Evolutionary conservation across 2,888 invertebrate genomes (phyloP).

Genomic region (Leptinotarsa tumamoca): DNA sequence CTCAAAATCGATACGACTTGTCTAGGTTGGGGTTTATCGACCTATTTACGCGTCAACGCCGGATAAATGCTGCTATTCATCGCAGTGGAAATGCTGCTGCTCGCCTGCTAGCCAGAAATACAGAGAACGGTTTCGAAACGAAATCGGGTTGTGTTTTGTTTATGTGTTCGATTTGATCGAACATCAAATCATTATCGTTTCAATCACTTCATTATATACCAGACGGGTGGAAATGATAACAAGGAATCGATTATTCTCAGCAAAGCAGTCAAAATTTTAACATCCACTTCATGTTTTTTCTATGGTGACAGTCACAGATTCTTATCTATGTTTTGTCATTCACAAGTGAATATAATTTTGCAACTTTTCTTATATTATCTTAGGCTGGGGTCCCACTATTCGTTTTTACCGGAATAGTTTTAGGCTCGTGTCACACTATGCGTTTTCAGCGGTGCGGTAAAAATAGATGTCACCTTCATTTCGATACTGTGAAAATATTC

Average conservation of each 20-base stretch:
- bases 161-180: background rate
- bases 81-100: slow-evolving; percentile 4
- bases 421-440: too few species aligned
- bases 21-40: slow-evolving; percentile 39
- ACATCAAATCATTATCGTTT: background rate
- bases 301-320: too few species aligned
- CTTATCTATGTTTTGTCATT: too few species aligned
- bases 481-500: too few species aligned
- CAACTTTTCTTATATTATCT: too few species aligned
- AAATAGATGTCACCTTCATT: too few species aligned
- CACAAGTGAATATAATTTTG: too few species aligned
- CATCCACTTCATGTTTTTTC: too few species aligned
- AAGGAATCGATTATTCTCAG: background rate
- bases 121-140: background rate
- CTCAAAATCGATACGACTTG: slow-evolving; percentile 32
- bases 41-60: slow-evolving; percentile 34
- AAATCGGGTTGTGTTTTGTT: background rate
- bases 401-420: too few species aligned
- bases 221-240: background rate
- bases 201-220: background rate
- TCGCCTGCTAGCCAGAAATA: background rate
- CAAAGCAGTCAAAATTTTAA: too few species aligned
- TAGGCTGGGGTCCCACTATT: too few species aligned
- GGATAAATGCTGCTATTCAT: slow-evolving; percentile 18
- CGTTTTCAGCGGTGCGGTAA: too few species aligned